Percentiles rank a stretch among this genome's conserved stretches.
Conservation (phyloP, 2,888 invertebrate genomes). For the Sesamia inferens region DNA sequence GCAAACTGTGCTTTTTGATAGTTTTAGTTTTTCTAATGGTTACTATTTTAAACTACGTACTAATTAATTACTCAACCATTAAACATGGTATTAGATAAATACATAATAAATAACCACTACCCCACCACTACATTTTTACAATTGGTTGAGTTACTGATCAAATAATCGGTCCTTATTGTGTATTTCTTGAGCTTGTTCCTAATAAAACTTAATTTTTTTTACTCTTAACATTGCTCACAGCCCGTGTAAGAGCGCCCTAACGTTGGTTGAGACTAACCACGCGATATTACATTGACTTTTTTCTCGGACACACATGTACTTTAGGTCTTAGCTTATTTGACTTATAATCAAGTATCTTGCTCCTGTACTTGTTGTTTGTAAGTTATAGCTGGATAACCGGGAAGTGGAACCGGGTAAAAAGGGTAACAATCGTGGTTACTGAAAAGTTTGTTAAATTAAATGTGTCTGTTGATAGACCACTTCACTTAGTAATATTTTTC, state of each 20-base stretch:
- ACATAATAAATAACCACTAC: no score
- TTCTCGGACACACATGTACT: slow-evolving; percentile 31
- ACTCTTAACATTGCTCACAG: neutral
- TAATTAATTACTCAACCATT: no score
- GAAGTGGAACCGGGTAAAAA: slow-evolving; percentile 8
- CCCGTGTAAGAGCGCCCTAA: neutral
- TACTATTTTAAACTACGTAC: no score
- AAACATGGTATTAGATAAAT: no score
- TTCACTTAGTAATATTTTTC: neutral
- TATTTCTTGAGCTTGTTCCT: neutral
- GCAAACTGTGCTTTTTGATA: no score
- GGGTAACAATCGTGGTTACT: neutral
- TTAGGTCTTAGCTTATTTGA: slow-evolving; percentile 40
- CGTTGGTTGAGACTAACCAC: neutral
- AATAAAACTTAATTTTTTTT: neutral
- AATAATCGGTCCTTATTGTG: neutral
- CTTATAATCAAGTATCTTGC: slow-evolving; percentile 49
- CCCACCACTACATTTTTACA: no score
- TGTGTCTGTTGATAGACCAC: neutral
- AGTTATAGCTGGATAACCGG: slow-evolving; percentile 10
- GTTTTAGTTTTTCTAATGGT: no score
- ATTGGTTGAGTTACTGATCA: no score
- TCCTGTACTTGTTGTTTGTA: slow-evolving; percentile 17
- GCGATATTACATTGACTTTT: slow-evolving; percentile 36
- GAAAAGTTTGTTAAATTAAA: slow-evolving; percentile 21